Evolutionary conservation across 35 echinoderm and acorn worm species (phyloP).

Genomic region (Heliocidaris erythrogramma): DNA sequence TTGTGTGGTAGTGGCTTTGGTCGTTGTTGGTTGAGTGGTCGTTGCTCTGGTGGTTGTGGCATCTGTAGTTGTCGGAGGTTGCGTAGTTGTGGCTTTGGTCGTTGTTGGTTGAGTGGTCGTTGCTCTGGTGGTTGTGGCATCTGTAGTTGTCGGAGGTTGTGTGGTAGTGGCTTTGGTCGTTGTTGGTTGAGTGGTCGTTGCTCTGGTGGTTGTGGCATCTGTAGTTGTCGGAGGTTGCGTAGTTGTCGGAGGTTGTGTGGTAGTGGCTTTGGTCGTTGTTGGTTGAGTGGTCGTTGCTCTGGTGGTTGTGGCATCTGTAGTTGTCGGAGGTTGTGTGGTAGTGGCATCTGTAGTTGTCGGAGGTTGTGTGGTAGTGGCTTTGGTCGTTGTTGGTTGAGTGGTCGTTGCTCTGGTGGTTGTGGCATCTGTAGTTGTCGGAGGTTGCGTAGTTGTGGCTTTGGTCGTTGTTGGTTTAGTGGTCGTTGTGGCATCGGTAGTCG

Average conservation of each 20-base stretch:
- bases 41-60: not conserved
- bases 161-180: not conserved
- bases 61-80: not conserved
- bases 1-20: not conserved
- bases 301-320: not conserved
- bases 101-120: not conserved
- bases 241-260: not conserved
- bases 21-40: not conserved
- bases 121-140: not conserved
- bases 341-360: too few species aligned
- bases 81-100: not conserved
- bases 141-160: not conserved
- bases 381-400: conserved; percentile 17
- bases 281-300: not conserved
- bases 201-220: not conserved
- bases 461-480: not conserved
- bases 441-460: not conserved
- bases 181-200: not conserved
- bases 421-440: not conserved
- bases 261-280: not conserved
- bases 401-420: not conserved
- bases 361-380: not conserved
- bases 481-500: not conserved
- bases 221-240: not conserved
- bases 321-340: not conserved